Conservation (phyloP, 2,113 vertebrate genomes). For the Clupea harengus region DNA sequence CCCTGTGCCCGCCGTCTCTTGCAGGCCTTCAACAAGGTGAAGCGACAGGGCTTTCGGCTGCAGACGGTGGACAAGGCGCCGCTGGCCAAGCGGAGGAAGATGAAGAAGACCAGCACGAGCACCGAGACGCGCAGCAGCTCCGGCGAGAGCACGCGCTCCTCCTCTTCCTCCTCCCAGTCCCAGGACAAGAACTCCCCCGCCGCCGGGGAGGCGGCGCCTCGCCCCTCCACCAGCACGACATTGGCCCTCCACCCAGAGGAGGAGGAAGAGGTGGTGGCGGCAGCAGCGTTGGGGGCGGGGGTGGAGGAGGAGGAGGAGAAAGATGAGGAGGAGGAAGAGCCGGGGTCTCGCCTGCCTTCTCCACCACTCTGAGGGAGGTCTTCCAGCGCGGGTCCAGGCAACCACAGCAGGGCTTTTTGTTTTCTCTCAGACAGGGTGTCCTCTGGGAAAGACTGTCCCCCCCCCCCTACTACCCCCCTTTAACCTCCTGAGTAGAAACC, state of each 20-base stretch:
- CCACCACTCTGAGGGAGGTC: background rate
- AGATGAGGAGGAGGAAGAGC: conserved; percentile 18
- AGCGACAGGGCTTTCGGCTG: conserved; percentile 95
- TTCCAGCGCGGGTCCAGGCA: background rate
- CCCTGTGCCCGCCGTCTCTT: conserved; percentile 32
- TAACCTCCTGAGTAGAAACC: conserved; percentile 44
- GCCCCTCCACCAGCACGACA: conserved; percentile 54
- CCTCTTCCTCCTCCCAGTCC: conserved; percentile 86
- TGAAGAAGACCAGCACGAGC: conserved; percentile 98
- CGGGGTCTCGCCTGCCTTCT: background rate
- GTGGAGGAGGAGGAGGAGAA: conserved; percentile 56
- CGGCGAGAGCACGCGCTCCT: conserved; percentile 94
- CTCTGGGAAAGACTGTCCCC: background rate
- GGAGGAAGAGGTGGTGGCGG: conserved; percentile 38
- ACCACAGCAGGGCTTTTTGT: background rate
- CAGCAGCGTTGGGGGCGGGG: background rate
- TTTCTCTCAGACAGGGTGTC: background rate
- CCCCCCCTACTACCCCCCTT: conserved; percentile 49
- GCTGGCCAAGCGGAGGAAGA: conserved; percentile 91
- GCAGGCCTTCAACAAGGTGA: conserved; percentile 98
- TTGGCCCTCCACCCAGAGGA: conserved; percentile 51
- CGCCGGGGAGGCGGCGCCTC: conserved; percentile 48
- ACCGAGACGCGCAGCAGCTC: conserved; percentile 98
- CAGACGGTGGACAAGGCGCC: conserved; percentile 89
- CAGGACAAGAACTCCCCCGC: conserved; percentile 79